Evolutionary conservation across 1,140 invertebrate genomes (phyloP).

Genomic region (Drosophila trapezifrons): DNA sequence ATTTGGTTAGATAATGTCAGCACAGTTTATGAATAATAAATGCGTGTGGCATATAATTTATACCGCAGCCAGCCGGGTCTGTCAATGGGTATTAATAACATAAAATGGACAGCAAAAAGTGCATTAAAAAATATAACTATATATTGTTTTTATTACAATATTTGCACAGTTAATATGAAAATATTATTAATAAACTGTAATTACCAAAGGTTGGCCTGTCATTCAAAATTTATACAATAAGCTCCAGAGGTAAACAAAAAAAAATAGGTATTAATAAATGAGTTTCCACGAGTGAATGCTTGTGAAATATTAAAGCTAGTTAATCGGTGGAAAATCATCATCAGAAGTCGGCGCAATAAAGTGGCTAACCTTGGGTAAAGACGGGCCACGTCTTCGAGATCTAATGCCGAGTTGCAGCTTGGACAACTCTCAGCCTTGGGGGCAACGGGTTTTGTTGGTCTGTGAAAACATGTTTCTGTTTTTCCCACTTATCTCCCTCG

Average conservation of each 20-base stretch:
- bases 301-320: conserved; percentile 37
- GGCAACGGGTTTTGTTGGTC: conserved; percentile 10
- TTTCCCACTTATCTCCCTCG: conserved; percentile 29
- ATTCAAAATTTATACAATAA: conserved; percentile 34
- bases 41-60: conserved; percentile 18
- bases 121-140: conserved; percentile 12
- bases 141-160: conserved; percentile 22
- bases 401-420: conserved; percentile 34
- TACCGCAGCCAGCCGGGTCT: conserved; percentile 7
- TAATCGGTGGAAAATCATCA: conserved; percentile 1
- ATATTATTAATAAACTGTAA: conserved; percentile 59
- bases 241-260: conserved; percentile 2
- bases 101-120: conserved; percentile 17
- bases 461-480: conserved; percentile 42
- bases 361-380: conserved; percentile 33
- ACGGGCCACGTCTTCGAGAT: conserved; percentile 36
- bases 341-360: background rate
- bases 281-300: conserved; percentile 7
- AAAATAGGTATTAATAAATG: conserved; percentile 28
- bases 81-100: conserved; percentile 63
- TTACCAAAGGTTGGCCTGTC: conserved; percentile 35
- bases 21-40: conserved; percentile 38
- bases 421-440: conserved; percentile 47
- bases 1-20: conserved; percentile 62
- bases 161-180: conserved; percentile 54